Evolutionary conservation across 2,888 invertebrate genomes (phyloP), one percentile per base, ranked within the genome.

Genomic region (Amblyteles armatorius): DNA sequence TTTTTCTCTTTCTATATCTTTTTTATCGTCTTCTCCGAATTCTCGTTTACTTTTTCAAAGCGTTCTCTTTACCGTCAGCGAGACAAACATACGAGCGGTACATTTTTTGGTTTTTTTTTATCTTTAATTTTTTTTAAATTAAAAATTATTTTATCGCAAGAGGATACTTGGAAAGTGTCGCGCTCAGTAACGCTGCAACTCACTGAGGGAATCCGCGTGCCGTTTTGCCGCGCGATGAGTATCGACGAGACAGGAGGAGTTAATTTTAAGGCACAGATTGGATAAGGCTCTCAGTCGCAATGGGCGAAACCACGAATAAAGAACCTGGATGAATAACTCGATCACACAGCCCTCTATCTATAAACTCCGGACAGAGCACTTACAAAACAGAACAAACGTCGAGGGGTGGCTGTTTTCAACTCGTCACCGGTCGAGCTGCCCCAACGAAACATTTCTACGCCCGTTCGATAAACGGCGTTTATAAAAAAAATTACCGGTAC

Each of bases 1-100:
- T 85, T 84, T 83, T 88, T 87, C 84, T 89, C 79, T 88, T 87
- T 88, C 86, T 82, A 81, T 85, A 87, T 86, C 85, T 85, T 86
- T 87, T 87, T 77, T 60, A 50, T 55, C 63, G 40, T 79, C 76
- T 79, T 63, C 40, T 82, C 68, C 71, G 71, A 50, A 67, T 79
- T 73, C 52, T 33, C 48, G 57, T 68, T 73, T 68, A 44, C 33
- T 7, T 67, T 81, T 52, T 57, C 50, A 33, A 55, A 50, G 55
- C 63, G n/a, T 69, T 29, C 36, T 29, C 33, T 57, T 29, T 19
- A 52, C 19, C 55, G 73, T 73, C 33, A 29, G n/a, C 33, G 29
- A 63, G 16, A 63, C 63, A 13, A 33, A 63, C 29, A 63, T 16
- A 33, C 63, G n/a, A 63, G 29, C 63, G 63, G 36, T 63, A 36